A percentile compares a stretch with the other conserved stretches of the same genome.
phyloP scores from a whole-genome alignment of 1,140 invertebrate genomes.

The Bilobella aurantiaca region DNA sequence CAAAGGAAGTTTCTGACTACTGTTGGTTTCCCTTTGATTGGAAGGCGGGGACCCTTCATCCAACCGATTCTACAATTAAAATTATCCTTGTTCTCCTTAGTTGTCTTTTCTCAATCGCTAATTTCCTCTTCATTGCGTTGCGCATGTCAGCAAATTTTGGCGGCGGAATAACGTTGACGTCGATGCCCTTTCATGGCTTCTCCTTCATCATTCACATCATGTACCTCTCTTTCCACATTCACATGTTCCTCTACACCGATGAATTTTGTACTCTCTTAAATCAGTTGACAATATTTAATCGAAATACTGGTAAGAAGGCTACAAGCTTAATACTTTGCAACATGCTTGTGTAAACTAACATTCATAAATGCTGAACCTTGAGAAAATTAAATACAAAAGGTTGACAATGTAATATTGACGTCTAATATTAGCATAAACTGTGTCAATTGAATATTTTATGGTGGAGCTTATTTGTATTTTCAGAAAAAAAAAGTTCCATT shows the following conservation, averaged over 20 bases:
- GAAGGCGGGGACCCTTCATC: neutral
- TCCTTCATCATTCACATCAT: neutral
- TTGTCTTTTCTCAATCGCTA: neutral
- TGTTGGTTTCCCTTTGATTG: neutral
- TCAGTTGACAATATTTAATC: neutral
- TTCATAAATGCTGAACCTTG: neutral
- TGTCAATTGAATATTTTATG: neutral
- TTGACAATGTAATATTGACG: too few species aligned
- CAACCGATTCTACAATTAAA: neutral
- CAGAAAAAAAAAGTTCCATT: neutral
- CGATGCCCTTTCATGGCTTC: neutral
- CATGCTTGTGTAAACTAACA: neutral
- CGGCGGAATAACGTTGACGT: neutral
- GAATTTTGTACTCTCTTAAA: neutral
- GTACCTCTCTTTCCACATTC: neutral
- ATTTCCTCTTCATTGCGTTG: neutral
- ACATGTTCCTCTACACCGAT: neutral
- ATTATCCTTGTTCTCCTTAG: neutral
- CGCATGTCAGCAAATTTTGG: neutral
- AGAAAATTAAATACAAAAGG: neutral
- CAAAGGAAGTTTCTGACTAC: neutral
- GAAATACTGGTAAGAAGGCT: neutral
- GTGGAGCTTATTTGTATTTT: neutral
- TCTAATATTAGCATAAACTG: too few species aligned
- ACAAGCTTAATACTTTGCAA: too few species aligned